Percentiles rank a stretch among this genome's conserved stretches.
These are phyloP conservation scores for Synchiropus splendidus DNA, from an alignment of 2,113 vertebrate species.

Conservation along the genomic window DNA sequence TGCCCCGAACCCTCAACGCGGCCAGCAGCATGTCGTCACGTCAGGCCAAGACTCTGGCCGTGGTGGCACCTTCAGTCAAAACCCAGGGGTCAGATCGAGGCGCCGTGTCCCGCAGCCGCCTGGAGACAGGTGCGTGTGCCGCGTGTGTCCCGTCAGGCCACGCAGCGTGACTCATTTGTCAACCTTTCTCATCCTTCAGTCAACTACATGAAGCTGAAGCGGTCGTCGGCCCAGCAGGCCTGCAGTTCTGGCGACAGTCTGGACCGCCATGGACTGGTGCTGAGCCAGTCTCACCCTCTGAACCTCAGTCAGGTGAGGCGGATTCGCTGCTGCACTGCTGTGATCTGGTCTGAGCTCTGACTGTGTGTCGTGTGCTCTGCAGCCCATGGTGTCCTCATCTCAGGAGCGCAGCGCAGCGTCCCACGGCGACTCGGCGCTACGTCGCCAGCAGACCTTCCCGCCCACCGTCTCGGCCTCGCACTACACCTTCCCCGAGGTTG, in stretches of 20 bases:
- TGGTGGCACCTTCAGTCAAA: slow-evolving; percentile 79
- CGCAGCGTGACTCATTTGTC: too few species aligned
- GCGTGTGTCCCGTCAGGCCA: too few species aligned
- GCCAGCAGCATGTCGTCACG: slow-evolving; percentile 63
- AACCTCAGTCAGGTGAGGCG: slow-evolving; percentile 93
- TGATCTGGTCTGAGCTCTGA: not conserved
- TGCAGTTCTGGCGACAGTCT: slow-evolving; percentile 78
- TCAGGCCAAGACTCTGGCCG: slow-evolving; percentile 76
- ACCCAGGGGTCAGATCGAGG: slow-evolving; percentile 74
- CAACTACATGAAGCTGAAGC: slow-evolving; percentile 74
- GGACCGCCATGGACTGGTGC: slow-evolving; percentile 73
- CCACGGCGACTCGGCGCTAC: slow-evolving; percentile 68
- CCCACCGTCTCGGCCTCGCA: slow-evolving; percentile 79
- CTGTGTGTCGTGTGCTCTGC: slow-evolving; percentile 19
- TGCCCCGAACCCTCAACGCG: slow-evolving; percentile 64
- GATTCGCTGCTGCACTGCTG: not conserved
- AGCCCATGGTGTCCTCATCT: slow-evolving; percentile 68
- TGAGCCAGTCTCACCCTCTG: slow-evolving; percentile 90
- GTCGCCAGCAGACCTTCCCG: slow-evolving; percentile 87
- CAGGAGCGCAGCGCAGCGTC: slow-evolving; percentile 60
- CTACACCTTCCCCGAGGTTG: slow-evolving; percentile 82
- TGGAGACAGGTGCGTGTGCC: slow-evolving; percentile 35
- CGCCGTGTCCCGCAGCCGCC: slow-evolving; percentile 66
- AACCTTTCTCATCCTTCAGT: slow-evolving; percentile 19
- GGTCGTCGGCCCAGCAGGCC: slow-evolving; percentile 71